Conservation (phyloP, 2,888 invertebrate genomes). For the Marronus borbonicus region DNA sequence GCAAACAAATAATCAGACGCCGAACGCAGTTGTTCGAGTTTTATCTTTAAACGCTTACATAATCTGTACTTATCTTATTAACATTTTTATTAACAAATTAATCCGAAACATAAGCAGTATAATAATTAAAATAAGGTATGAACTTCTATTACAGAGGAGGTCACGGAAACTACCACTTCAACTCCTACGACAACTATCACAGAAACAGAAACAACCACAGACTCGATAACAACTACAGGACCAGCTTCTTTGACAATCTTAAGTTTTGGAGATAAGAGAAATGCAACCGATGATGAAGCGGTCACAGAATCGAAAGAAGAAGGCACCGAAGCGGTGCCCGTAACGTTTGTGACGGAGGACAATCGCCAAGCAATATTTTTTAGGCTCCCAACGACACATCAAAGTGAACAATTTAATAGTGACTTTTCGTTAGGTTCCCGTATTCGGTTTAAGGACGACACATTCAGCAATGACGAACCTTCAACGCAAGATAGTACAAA, state of each 20-base stretch:
- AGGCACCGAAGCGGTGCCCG: conserved; percentile 1
- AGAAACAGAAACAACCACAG: conserved; percentile 48
- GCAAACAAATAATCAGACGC: no score
- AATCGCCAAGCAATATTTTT: conserved; percentile 60
- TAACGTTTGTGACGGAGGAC: conserved; percentile 50
- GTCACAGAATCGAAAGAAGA: conserved; percentile 2
- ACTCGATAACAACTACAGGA: conserved; percentile 42
- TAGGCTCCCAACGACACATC: conserved; percentile 50
- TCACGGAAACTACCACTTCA: conserved; percentile 42
- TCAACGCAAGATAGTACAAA: conserved; percentile 50
- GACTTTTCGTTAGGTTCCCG: conserved; percentile 40
- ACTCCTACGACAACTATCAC: conserved; percentile 38
- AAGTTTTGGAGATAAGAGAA: conserved; percentile 46
- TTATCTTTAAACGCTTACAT: no score
- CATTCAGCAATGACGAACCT: conserved; percentile 48
- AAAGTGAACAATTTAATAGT: conserved; percentile 40
- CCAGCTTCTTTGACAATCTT: conserved; percentile 46
- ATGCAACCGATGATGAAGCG: conserved; percentile 32
- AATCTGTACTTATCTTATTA: no score
- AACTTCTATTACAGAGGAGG: conserved; percentile 50
- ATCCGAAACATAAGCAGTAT: conserved; percentile 37
- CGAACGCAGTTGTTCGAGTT: no score
- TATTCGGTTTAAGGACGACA: conserved; percentile 43
- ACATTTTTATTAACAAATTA: background rate
- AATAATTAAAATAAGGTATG: conserved; percentile 50